phyloP scores from a whole-genome alignment of 2,797 vertebrate species.

The Margarornis squamiger region DNA sequence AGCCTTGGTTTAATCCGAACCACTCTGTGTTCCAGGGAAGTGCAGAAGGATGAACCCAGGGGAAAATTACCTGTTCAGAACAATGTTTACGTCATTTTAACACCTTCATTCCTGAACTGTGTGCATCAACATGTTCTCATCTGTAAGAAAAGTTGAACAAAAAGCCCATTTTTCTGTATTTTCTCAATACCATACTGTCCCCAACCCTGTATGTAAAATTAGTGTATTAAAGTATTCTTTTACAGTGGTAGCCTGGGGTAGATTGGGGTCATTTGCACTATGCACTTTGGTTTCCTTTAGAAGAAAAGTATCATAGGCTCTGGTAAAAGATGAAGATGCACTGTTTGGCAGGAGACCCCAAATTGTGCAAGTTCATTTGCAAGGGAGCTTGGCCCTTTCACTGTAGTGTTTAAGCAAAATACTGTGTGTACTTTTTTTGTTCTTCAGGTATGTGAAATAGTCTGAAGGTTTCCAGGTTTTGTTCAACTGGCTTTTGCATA shows the following conservation, averaged over 20 bases:
- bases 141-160: background rate
- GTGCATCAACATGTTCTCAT: background rate
- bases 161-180: background rate
- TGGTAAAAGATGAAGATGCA: background rate
- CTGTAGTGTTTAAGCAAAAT: background rate
- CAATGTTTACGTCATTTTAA: background rate
- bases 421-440: accelerated
- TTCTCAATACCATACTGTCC: background rate
- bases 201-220: background rate
- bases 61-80: background rate
- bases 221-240: background rate
- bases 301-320: background rate
- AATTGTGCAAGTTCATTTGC: background rate
- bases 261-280: background rate
- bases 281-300: background rate
- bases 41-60: background rate
- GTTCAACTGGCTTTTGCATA: background rate
- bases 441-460: background rate
- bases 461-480: background rate
- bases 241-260: background rate
- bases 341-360: background rate
- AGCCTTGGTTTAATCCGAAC: background rate
- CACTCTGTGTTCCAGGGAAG: background rate
- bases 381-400: background rate
- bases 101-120: background rate